Conservation (phyloP, 2,113 vertebrate genomes). For the Ceuthmochares aereus region DNA sequence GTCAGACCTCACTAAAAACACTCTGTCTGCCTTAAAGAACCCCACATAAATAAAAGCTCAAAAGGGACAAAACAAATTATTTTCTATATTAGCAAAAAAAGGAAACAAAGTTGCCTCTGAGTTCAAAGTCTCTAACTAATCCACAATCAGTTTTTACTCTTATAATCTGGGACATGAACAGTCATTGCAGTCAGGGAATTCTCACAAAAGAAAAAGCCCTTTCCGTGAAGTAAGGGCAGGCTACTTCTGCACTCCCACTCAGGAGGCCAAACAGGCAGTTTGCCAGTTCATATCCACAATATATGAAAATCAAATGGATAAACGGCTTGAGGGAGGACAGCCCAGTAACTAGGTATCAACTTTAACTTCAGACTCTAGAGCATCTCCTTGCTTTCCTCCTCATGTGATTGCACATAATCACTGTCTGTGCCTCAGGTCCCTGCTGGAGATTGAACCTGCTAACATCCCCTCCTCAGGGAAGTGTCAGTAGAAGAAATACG, state of each 20-base stretch:
- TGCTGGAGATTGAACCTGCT: fast-evolving
- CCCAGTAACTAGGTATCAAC: not conserved
- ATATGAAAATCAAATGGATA: not conserved
- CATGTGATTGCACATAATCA: fast-evolving
- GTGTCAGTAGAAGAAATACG: not conserved
- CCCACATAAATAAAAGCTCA: not conserved
- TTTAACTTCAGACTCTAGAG: not conserved
- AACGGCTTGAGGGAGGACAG: not conserved
- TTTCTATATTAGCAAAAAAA: not conserved
- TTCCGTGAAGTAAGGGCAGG: not conserved
- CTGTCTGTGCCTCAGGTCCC: not conserved
- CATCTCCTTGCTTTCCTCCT: fast-evolving
- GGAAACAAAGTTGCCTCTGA: not conserved
- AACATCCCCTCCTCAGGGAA: not conserved
- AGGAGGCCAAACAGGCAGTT: not conserved
- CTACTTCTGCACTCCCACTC: not conserved
- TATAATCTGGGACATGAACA: not conserved
- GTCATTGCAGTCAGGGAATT: not conserved
- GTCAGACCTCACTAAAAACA: no score
- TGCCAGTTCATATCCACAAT: not conserved
- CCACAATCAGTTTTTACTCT: not conserved
- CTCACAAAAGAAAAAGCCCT: not conserved
- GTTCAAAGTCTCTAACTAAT: not conserved
- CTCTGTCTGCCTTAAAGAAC: not conserved
- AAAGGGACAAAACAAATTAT: not conserved